Percentiles rank a stretch among this genome's conserved stretches.
Evolutionary conservation across 1,140 invertebrate genomes (phyloP).

Genomic region (Ridgeia piscesae): DNA sequence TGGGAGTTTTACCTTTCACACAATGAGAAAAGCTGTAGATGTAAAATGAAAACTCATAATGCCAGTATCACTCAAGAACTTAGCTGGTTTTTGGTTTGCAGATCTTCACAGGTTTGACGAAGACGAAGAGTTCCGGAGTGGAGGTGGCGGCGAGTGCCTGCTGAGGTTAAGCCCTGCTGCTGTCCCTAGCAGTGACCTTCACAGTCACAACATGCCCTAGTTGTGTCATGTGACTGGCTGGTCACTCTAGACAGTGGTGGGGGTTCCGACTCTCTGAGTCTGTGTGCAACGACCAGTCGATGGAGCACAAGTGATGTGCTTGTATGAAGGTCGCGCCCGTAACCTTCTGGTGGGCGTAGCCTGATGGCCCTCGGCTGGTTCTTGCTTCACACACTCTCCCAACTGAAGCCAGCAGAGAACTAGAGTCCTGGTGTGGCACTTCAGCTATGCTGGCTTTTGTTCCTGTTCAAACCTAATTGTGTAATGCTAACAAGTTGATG

Average conservation of each 20-base stretch:
- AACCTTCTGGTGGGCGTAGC: background rate
- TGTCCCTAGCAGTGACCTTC: background rate
- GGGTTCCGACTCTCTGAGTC: background rate
- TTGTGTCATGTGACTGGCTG: background rate
- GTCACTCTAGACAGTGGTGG: background rate
- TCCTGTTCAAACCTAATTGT: no score
- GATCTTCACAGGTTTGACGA: conserved; percentile 65
- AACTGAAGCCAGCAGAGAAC: background rate
- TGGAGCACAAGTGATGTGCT: background rate
- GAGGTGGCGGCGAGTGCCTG: conserved; percentile 60
- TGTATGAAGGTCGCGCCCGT: background rate
- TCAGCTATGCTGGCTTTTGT: background rate
- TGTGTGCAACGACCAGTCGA: background rate
- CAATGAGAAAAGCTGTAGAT: no score
- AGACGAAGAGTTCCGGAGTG: conserved; percentile 66
- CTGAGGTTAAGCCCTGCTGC: conserved; percentile 65
- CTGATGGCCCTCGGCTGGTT: background rate
- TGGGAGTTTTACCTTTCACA: no score
- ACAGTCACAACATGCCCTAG: background rate
- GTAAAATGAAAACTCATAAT: no score
- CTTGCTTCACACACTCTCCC: background rate
- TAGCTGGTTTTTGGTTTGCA: no score
- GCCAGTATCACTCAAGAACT: no score
- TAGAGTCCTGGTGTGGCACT: background rate
- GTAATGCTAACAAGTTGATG: no score